phyloP scores from a whole-genome alignment of 2,888 invertebrate genomes.

The Rotaria sp. region DNA sequence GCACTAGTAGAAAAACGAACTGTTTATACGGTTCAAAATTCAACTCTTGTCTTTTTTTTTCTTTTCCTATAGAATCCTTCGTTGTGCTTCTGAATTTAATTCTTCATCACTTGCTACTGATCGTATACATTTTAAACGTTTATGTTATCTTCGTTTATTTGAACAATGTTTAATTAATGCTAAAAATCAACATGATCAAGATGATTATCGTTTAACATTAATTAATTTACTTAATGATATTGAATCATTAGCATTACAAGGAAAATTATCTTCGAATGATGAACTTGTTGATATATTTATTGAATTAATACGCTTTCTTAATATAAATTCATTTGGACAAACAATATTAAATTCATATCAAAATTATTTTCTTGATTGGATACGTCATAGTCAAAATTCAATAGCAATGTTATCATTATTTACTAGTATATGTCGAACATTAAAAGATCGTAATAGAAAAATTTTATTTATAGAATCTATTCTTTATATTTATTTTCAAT shows the following conservation, averaged over 20 bases:
- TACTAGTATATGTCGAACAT: background rate
- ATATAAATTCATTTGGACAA: conserved; percentile 11
- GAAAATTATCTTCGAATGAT: background rate
- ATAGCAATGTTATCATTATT: conserved; percentile 1
- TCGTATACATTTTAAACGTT: background rate
- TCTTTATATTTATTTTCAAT: background rate
- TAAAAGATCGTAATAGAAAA: conserved; percentile 1
- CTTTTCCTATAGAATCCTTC: background rate
- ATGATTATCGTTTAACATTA: conserved; percentile 22
- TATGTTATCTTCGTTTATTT: conserved; percentile 16
- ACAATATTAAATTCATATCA: background rate
- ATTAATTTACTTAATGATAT: conserved; percentile 17
- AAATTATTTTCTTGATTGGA: conserved; percentile 26
- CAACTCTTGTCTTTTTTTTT: background rate
- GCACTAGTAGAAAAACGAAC: background rate
- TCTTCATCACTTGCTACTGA: background rate
- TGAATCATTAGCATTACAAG: conserved; percentile 7
- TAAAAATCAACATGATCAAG: conserved; percentile 15
- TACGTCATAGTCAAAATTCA: conserved; percentile 23
- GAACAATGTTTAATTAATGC: conserved; percentile 23
- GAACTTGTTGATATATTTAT: conserved; percentile 13
- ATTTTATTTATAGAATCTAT: background rate
- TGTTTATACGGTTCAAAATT: background rate
- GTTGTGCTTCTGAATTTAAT: conserved; percentile 13
- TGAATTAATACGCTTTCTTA: conserved; percentile 23